Evolutionary conservation across 2,888 invertebrate species (phyloP), one percentile per base, ranked within the genome.

Genomic region (Syritta pipiens): DNA sequence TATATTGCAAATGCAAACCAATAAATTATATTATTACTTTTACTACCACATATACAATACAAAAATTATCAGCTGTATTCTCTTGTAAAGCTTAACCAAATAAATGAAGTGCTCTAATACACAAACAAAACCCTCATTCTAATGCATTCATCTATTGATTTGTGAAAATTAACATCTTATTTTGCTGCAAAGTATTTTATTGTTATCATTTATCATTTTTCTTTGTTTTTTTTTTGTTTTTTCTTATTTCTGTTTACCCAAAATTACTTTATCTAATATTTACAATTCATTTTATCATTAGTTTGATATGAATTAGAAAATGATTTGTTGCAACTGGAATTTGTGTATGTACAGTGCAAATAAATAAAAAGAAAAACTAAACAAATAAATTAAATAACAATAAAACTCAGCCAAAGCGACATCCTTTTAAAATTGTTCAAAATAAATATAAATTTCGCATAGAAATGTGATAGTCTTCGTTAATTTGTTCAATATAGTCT

Each of bases 381-480:
- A 37, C 14, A 20, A 37, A 30, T 20, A 53, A 53, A 48, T 48
- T 7, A 51, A 35, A 59, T 22, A 19, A 7, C 28, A 44, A 42
- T n/a, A 6, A 22, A 12, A 28, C 40, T 55, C 62, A 67, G 72
- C 72, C 46, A 79, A 69, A 79, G 79, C 79, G 79, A 79, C 79
- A 79, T 68, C 79, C 35, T 72, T 79, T 74, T 62, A 53, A 75
- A 26, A 53, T 55, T 19, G 1, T 48, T 69, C 19, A 35, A 35
- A 26, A 6, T 32, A 55, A 35, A 51, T 44, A 60, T 37, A 57
- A 55, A 63, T 55, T 57, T 59, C 53, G 68, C 67, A 57, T 68
- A 79, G 67, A 79, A 67, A 74, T 49, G 60, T 79, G 79, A 79
- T 79, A 79, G 79, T 79, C 79, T 79, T 79, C 79, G 79, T 72